These are phyloP conservation scores for Sebastes trivittatus DNA, from an alignment of 2,797 vertebrate species.

Conservation along the genomic window DNA sequence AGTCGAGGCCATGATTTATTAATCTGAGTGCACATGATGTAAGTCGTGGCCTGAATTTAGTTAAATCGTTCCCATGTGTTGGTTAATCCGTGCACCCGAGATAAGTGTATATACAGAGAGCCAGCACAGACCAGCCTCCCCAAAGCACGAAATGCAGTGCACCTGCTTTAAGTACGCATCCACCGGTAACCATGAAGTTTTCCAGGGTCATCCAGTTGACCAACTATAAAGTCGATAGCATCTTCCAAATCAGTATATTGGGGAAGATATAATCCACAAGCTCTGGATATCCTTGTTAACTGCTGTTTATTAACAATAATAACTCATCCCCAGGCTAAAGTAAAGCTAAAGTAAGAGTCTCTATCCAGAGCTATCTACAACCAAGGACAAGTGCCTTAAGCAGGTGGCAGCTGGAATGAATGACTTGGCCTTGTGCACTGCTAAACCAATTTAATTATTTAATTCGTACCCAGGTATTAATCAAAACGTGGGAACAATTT, in stretches of 20 bases:
- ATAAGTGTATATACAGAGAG: background rate
- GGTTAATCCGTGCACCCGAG: background rate
- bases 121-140: background rate
- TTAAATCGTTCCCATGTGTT: background rate
- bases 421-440: background rate
- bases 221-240: background rate
- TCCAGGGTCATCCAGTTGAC: background rate
- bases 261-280: background rate
- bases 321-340: too few relatives aligned
- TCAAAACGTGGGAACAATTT: background rate
- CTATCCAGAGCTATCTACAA: background rate
- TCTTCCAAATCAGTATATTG: background rate
- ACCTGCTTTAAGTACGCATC: background rate
- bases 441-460: background rate
- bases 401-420: background rate
- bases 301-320: background rate
- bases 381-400: background rate
- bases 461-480: background rate
- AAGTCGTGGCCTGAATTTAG: background rate
- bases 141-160: background rate
- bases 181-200: background rate
- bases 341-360: background rate
- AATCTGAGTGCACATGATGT: background rate
- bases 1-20: background rate
- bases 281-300: background rate